These are phyloP conservation scores for Prosopocoilus inquinatus DNA, from an alignment of 2,888 invertebrate genomes.

Conservation along the genomic window DNA sequence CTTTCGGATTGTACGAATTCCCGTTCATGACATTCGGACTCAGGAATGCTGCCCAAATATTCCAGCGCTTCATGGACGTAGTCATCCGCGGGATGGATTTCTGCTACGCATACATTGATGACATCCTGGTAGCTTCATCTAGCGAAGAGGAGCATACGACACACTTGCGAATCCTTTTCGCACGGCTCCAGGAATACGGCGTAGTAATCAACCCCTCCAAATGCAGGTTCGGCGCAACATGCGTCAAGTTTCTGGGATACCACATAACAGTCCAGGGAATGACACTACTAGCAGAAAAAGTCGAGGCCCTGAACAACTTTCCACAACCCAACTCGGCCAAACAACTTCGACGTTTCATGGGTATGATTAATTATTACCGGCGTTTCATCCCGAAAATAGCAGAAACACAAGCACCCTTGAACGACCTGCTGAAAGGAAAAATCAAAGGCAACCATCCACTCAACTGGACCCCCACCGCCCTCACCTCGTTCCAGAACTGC, in stretches of 20 bases:
- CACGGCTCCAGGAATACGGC: constrained; percentile 31
- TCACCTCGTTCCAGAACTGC: not conserved
- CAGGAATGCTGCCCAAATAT: constrained; percentile 45
- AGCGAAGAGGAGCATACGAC: constrained; percentile 27
- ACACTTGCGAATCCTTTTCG: constrained; percentile 32
- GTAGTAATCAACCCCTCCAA: constrained; percentile 37
- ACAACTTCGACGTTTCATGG: constrained; percentile 37
- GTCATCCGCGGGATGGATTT: constrained; percentile 36
- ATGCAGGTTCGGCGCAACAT: constrained; percentile 32
- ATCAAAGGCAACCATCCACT: too few relatives aligned
- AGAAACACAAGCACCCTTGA: constrained; percentile 37
- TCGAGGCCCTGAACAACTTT: too few relatives aligned
- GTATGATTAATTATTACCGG: constrained; percentile 43
- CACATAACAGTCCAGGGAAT: too few relatives aligned
- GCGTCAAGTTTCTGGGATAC: constrained; percentile 11
- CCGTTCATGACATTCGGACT: constrained; percentile 39
- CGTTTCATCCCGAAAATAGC: constrained; percentile 41
- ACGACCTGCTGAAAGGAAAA: constrained; percentile 26
- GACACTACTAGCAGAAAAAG: too few relatives aligned
- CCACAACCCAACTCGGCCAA: constrained; percentile 7
- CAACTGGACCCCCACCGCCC: too few relatives aligned
- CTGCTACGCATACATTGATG: too few relatives aligned
- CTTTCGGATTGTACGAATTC: constrained; percentile 35
- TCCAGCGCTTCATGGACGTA: too few relatives aligned
- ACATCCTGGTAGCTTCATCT: too few relatives aligned